Conservation (phyloP, 2,797 vertebrate species). For the Artibeus lituratus region DNA sequence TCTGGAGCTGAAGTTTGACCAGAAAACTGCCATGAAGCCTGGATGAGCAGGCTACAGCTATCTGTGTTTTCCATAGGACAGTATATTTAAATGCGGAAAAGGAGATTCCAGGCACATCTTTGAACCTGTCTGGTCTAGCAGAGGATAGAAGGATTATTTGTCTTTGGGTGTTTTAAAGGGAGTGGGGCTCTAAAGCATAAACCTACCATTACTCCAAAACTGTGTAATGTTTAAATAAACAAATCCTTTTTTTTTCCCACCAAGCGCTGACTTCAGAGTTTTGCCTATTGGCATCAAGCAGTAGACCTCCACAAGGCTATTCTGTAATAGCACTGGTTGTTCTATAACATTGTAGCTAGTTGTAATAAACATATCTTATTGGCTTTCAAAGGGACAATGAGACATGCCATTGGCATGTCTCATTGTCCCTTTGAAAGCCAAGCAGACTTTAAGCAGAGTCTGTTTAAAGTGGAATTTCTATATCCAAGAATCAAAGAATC, state of each 20-base stretch:
- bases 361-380: neutral
- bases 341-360: neutral
- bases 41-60: neutral
- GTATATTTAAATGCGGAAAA: neutral
- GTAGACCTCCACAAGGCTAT: neutral
- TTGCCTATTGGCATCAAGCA: neutral
- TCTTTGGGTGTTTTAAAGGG: neutral
- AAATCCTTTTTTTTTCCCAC: neutral
- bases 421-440: no score
- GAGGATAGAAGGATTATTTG: neutral
- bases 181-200: neutral
- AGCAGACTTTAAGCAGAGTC: neutral
- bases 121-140: neutral
- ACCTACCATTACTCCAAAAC: neutral
- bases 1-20: neutral
- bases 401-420: no score
- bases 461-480: neutral
- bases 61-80: neutral
- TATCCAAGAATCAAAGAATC: neutral
- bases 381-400: no score
- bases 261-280: neutral
- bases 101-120: neutral
- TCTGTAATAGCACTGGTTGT: neutral
- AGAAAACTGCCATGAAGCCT: neutral
- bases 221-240: neutral